Evolutionary conservation across 2,797 vertebrate genomes (phyloP), one percentile per base, ranked within the genome.

Genomic region (Necrosyrtes monachus): DNA sequence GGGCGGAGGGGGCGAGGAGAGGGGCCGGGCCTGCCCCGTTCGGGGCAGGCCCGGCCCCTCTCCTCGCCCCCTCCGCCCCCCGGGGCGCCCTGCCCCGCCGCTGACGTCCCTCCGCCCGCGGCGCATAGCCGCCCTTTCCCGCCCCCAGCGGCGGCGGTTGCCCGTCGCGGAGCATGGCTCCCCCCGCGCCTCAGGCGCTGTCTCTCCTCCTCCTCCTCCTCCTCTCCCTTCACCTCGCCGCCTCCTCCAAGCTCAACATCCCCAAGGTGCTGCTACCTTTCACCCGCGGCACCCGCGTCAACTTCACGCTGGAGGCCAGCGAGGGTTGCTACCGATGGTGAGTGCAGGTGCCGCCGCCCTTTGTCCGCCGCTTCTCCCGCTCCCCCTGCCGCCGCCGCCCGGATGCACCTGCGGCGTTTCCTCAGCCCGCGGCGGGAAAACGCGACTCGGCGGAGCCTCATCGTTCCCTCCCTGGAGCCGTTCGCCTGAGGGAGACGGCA

Each of bases 301-400:
- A 99, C 98, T 99, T 99, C 98, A 99, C 99, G 9, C 90, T 99
- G 98, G 99, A 99, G 96, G 99, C 99, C 20, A 99, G 99, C 18
- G 99, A 99, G 63, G 99, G 99, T 76, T 99, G 99, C 98, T 99
- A 99, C 97, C 98, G 98, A 98, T 99, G 99, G 99, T 99, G 97
- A 99, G 99, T 98, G 84, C 45, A 37, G 79, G 77, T 62, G 94
- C 69, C 57, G 82, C 90, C 88, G 94, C 86, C 64, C 84, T 86
- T 45, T 60, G 59, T 60, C 35, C 35, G 17, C 54, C 35, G 31
- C 24, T 14, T 11, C 6, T 27, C 12, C 17, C 17, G 18, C 53
- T 31, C 37, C 24, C 18, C 7, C 18, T 15, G 9, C 33, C 6
- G 9, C 46, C 20, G 16, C 46, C 27, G 18, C 72, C 68, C 31